Conservation (phyloP, 2,113 vertebrate genomes). For the Prolemur simus region DNA sequence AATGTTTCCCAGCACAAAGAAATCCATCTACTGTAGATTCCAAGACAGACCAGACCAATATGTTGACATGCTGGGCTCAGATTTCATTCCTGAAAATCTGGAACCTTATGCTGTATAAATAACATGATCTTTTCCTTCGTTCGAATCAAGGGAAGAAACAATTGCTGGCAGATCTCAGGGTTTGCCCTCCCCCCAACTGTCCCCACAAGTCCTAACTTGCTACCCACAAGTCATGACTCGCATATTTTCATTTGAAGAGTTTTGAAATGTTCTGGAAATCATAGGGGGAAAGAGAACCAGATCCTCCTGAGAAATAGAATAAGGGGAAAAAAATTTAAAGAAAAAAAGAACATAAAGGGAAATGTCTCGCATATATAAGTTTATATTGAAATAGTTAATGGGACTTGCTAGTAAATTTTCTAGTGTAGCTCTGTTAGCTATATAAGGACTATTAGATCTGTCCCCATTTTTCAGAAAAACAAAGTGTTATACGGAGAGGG, state of each 20-base stretch:
- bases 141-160: constrained; percentile 80
- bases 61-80: constrained; percentile 82
- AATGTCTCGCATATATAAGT: constrained; percentile 31
- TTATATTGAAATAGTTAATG: background rate
- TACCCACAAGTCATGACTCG: constrained; percentile 79
- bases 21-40: constrained; percentile 80
- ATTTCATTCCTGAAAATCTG: constrained; percentile 87
- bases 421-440: background rate
- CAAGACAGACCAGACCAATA: constrained; percentile 79
- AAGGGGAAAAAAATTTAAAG: background rate
- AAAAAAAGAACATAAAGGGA: background rate
- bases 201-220: constrained; percentile 71
- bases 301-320: constrained; percentile 70
- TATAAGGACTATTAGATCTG: background rate
- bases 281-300: constrained; percentile 65
- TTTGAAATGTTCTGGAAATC: constrained; percentile 77
- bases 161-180: constrained; percentile 80
- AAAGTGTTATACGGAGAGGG: background rate
- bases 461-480: background rate
- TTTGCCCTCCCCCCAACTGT: constrained; percentile 65
- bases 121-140: constrained; percentile 83
- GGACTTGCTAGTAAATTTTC: constrained; percentile 26
- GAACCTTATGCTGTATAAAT: constrained; percentile 83
- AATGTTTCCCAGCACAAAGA: constrained; percentile 86
- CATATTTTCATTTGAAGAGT: constrained; percentile 80